Percentiles rank a stretch among this genome's conserved stretches.
These are phyloP conservation scores for Coptodon bakossiorum DNA, from an alignment of 2,113 vertebrate genomes.

Conservation along the genomic window DNA sequence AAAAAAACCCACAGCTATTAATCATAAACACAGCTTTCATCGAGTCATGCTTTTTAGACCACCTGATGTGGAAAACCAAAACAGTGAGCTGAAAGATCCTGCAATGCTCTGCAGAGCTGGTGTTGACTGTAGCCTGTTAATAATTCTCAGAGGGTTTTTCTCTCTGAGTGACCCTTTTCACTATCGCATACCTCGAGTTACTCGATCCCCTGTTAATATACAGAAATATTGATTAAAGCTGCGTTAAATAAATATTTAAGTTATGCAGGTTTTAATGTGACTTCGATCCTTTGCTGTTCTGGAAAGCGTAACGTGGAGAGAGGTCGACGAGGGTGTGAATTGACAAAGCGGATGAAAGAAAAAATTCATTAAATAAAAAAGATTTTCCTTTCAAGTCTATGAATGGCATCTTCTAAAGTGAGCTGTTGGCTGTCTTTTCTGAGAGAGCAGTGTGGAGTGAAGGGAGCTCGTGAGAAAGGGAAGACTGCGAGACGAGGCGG, in stretches of 20 bases:
- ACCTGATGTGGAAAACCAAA: neutral
- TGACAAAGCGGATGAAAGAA: neutral
- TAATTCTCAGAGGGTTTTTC: neutral
- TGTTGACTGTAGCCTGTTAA: neutral
- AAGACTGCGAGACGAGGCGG: neutral
- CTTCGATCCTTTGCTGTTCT: neutral
- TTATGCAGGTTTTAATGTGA: neutral
- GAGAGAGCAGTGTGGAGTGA: neutral
- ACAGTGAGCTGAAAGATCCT: neutral
- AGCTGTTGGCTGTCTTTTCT: neutral
- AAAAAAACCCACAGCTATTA: neutral
- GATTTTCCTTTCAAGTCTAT: neutral
- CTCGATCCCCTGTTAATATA: neutral
- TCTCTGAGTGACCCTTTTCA: neutral
- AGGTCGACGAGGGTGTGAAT: neutral
- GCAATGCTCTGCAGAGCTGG: neutral
- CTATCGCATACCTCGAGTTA: neutral
- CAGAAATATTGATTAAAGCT: neutral
- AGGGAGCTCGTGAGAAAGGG: neutral
- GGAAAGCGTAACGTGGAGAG: neutral
- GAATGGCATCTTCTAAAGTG: neutral
- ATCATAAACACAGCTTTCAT: neutral
- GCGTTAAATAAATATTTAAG: neutral
- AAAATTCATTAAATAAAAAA: neutral
- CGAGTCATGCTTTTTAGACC: neutral